Evolutionary conservation across 2,113 vertebrate species (phyloP).

Genomic region (Abramis brama): DNA sequence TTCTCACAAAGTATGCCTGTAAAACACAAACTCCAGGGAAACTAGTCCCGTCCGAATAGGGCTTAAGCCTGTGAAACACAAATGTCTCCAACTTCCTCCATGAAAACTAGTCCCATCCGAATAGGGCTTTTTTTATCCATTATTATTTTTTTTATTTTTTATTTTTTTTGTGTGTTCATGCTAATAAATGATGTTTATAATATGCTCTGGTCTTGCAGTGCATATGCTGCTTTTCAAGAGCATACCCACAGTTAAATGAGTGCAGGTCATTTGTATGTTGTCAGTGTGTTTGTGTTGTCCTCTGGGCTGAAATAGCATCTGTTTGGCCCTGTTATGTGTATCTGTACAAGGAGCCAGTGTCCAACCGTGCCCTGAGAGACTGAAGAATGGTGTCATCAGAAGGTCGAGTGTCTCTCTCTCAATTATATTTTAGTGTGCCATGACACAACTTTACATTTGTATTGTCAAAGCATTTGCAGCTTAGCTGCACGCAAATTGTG

Average conservation of each 20-base stretch:
- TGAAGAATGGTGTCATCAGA: slow-evolving; percentile 72
- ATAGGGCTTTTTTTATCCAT: not conserved
- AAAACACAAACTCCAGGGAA: too few species aligned
- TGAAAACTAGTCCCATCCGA: too few species aligned
- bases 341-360: slow-evolving; percentile 44
- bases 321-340: slow-evolving; percentile 50
- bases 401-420: slow-evolving; percentile 72
- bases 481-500: not conserved
- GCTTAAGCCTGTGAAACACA: too few species aligned
- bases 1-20: too few species aligned
- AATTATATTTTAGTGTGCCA: not conserved
- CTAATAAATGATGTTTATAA: not conserved
- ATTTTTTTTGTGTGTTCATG: not conserved
- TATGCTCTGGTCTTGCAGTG: not conserved
- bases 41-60: too few species aligned
- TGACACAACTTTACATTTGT: not conserved
- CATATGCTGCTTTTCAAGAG: not conserved
- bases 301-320: slow-evolving; percentile 43
- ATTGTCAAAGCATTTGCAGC: not conserved
- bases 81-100: too few species aligned
- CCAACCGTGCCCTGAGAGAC: slow-evolving; percentile 65
- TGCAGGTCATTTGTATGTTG: slow-evolving; percentile 33
- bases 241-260: slow-evolving; percentile 9
- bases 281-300: slow-evolving; percentile 31
- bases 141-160: too few species aligned